Evolutionary conservation across 2,797 vertebrate genomes (phyloP), one percentile per base, ranked within the genome.

Genomic region (Atherinosoma microstoma): DNA sequence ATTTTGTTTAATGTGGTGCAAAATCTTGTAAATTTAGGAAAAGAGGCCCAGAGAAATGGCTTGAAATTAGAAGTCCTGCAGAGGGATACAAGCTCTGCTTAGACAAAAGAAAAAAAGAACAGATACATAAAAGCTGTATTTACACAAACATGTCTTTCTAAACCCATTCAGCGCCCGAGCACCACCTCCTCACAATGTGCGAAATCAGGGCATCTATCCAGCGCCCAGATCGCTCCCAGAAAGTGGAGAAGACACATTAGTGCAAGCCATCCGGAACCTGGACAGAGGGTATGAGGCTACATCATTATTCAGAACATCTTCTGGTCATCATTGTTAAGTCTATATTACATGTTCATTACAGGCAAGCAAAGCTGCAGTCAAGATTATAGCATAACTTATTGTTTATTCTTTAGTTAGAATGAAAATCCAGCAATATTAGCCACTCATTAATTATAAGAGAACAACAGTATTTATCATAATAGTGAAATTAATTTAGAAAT

Each of bases 231-330:
- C 93, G 0, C 83, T 95, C 20, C 89, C 94, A 58, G 94, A 95
- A 69, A 89, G 91, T 0, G 94, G 93, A 0, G 94, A 94, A 6
- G 94, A 95, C 85, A 92, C 90, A 1, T 77, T 95, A 45, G 93
- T 95, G 49, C 94, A 95, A 81, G 94, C 94, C 80, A 94, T 95
- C 70, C 91, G 94, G 64, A 95, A 90, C 86, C 74, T 95, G 84
- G 94, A 95, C 79, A 80, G 94, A 82, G 93, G 94, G 95, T 95
- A 92, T 8, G 79, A 72, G 20, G 3, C 30, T 57, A 3, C 5
- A 35, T 54, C 22, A n/a, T 18, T 30, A 27, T 6, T 57, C 27
- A 18, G 0, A 11, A 11, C 27, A 9, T 20, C 42, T 11, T 24
- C 42, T 8, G 38, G 9, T 12, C 27, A 0, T 20, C 3, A 27